A percentile compares a stretch with the other conserved stretches of the same genome.
phyloP scores from a whole-genome alignment of 2,797 vertebrate species.

The Diglossa cyanea region DNA sequence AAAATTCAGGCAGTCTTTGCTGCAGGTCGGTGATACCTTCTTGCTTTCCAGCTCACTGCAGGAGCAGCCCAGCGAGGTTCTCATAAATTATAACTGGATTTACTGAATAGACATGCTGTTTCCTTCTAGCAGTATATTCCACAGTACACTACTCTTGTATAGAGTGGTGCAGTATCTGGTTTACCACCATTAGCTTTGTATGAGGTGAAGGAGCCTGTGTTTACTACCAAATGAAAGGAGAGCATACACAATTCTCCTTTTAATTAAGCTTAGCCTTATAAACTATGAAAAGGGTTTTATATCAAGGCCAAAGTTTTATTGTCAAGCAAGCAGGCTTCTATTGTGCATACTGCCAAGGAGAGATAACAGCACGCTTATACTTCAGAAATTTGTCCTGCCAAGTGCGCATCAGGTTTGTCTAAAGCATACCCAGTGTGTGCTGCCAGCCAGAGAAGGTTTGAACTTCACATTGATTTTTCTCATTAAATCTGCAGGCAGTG shows the following conservation, averaged over 20 bases:
- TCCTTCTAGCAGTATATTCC: neutral
- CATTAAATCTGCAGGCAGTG: neutral
- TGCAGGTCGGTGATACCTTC: neutral
- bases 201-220: slow-evolving; percentile 38
- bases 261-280: slow-evolving; percentile 50
- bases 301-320: slow-evolving; percentile 31
- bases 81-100: neutral
- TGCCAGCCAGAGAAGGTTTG: slow-evolving; percentile 36
- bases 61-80: neutral
- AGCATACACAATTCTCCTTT: slow-evolving; percentile 45
- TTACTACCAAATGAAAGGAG: slow-evolving; percentile 45
- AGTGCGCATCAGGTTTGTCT: slow-evolving; percentile 38
- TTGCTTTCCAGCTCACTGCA: neutral
- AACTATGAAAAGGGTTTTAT: slow-evolving; percentile 30
- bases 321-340: slow-evolving; percentile 3
- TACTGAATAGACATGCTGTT: neutral
- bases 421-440: neutral
- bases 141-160: neutral
- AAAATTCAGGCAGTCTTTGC: neutral
- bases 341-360: slow-evolving; percentile 46
- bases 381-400: slow-evolving; percentile 52
- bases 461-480: slow-evolving; percentile 25
- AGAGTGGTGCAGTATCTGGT: neutral
- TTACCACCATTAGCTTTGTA: slow-evolving; percentile 24
- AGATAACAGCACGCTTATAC: slow-evolving; percentile 49